Evolutionary conservation across 2,888 invertebrate genomes (phyloP).

Genomic region (Tholera decimalis): DNA sequence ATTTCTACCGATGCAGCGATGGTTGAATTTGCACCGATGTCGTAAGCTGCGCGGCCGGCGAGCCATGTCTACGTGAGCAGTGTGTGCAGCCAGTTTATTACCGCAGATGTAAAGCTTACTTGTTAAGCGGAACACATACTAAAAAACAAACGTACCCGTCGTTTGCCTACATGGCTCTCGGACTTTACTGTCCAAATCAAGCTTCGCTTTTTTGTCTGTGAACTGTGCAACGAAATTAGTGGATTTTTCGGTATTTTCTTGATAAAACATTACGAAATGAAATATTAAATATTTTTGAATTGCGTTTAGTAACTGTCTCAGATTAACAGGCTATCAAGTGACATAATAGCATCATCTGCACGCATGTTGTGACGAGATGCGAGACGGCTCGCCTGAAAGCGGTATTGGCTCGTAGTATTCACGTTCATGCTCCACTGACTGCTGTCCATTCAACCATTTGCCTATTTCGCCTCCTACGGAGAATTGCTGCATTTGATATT

Average conservation of each 20-base stretch:
- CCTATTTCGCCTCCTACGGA: conserved; percentile 62
- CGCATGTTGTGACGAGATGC: conserved; percentile 54
- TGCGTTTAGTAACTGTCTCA: conserved; percentile 17
- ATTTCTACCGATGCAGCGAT: conserved; percentile 63
- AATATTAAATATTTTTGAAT: too few relatives aligned
- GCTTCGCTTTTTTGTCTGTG: conserved; percentile 21
- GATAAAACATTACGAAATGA: not conserved
- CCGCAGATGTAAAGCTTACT: conserved; percentile 70
- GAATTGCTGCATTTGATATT: conserved; percentile 49
- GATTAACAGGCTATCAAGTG: conserved; percentile 28
- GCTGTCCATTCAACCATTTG: conserved; percentile 70
- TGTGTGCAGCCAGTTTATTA: conserved; percentile 69
- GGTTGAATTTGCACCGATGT: conserved; percentile 75
- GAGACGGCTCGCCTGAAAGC: conserved; percentile 61
- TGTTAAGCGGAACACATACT: conserved; percentile 63
- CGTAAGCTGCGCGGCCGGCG: conserved; percentile 62
- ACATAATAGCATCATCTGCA: conserved; percentile 54
- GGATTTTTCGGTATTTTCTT: not conserved
- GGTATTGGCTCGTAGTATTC: conserved; percentile 69
- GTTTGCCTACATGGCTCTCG: conserved; percentile 38
- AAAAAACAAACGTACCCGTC: conserved; percentile 57
- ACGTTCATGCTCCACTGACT: conserved; percentile 73
- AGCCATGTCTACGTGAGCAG: conserved; percentile 62
- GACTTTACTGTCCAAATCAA: conserved; percentile 35
- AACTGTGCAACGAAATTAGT: not conserved